A percentile compares a stretch with the other conserved stretches of the same genome.
These are phyloP conservation scores for Lethocerus indicus DNA, from an alignment of 1,140 invertebrate species.

Conservation along the genomic window DNA sequence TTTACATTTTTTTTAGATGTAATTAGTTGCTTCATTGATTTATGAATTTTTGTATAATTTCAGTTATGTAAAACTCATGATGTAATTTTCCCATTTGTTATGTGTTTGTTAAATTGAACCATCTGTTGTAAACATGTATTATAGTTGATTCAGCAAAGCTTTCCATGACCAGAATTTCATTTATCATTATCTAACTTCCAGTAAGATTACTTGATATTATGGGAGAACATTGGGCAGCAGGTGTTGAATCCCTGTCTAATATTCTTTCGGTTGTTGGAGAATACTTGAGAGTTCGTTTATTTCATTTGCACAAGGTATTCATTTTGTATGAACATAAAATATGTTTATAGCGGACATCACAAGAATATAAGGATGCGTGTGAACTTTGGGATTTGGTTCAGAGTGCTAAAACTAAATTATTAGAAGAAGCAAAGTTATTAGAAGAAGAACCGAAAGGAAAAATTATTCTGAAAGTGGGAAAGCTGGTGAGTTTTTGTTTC, in stretches of 20 bases:
- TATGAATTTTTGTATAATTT: no score
- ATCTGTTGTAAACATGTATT: no score
- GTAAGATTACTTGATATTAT: neutral
- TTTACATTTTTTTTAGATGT: no score
- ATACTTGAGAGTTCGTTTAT: neutral
- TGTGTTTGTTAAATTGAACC: no score
- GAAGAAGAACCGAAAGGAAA: constrained; percentile 31
- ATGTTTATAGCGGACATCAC: constrained; percentile 41
- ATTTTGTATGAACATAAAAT: neutral
- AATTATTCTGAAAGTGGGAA: constrained; percentile 36
- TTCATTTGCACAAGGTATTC: constrained; percentile 2
- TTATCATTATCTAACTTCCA: no score
- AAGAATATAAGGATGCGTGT: constrained; percentile 80
- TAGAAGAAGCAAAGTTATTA: constrained; percentile 26
- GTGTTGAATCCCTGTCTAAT: neutral
- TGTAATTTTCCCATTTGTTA: no score
- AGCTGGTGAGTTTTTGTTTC: constrained; percentile 24
- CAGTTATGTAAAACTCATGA: no score
- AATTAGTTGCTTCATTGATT: no score
- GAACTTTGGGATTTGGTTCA: constrained; percentile 77
- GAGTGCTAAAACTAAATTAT: constrained; percentile 32
- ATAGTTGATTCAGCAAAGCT: no score
- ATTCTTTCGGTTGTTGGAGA: neutral
- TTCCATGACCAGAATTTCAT: no score
- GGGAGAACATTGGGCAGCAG: no score